These are phyloP conservation scores for Drosophila quinaria DNA, from an alignment of 2,888 invertebrate genomes.

Conservation along the genomic window DNA sequence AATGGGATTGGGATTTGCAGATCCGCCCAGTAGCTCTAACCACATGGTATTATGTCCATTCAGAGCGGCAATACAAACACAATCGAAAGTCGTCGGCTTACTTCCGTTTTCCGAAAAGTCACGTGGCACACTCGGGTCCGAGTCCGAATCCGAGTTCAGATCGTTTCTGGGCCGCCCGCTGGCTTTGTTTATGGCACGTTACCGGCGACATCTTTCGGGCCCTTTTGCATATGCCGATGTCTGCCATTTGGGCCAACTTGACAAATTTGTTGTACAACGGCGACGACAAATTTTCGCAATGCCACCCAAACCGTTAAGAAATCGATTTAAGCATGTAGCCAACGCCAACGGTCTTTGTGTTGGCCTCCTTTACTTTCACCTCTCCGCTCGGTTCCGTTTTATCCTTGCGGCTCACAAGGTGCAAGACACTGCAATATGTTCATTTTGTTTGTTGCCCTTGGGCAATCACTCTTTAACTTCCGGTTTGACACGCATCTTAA, in stretches of 20 bases:
- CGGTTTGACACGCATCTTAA: slow-evolving; percentile 60
- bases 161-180: slow-evolving; percentile 72
- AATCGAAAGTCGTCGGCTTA: slow-evolving; percentile 46
- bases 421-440: slow-evolving; percentile 63
- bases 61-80: slow-evolving; percentile 40
- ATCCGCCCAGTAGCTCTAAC: slow-evolving; percentile 65
- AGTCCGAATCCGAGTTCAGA: slow-evolving; percentile 31
- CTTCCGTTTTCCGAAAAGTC: slow-evolving; percentile 82
- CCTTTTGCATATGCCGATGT: slow-evolving; percentile 63
- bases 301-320: slow-evolving; percentile 83
- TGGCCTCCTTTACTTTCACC: slow-evolving; percentile 34
- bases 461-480: slow-evolving; percentile 61
- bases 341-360: slow-evolving; percentile 53
- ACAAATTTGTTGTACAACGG: slow-evolving; percentile 74
- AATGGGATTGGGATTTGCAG: slow-evolving; percentile 56
- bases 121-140: slow-evolving; percentile 73
- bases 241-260: slow-evolving; percentile 54
- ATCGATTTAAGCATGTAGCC: slow-evolving; percentile 76
- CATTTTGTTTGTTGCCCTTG: slow-evolving; percentile 33
- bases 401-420: slow-evolving; percentile 81
- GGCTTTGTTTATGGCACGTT: slow-evolving; percentile 83
- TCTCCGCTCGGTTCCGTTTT: slow-evolving; percentile 38
- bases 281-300: slow-evolving; percentile 71
- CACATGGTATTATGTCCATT: slow-evolving; percentile 64
- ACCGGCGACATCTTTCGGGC: slow-evolving; percentile 46